Evolutionary conservation across 2,113 vertebrate genomes (phyloP).

Genomic region (Neodon shergylaensis): DNA sequence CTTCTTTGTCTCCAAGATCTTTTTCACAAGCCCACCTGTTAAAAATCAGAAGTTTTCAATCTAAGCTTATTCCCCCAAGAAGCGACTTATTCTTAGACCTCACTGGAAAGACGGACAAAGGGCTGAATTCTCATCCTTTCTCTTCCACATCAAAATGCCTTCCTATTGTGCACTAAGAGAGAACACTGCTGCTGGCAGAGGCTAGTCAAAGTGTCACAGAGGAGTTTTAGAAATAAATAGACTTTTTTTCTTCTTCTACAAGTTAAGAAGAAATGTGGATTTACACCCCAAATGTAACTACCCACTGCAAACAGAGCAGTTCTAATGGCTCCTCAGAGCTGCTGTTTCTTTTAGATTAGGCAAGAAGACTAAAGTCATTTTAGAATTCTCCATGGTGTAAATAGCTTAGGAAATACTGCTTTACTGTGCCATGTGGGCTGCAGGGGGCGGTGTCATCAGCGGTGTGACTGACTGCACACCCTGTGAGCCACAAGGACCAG

Average conservation of each 20-base stretch:
- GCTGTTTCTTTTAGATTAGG: not conserved
- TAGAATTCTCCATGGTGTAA: not conserved
- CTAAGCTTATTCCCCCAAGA: not conserved
- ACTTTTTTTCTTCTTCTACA: not conserved
- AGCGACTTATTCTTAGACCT: not conserved
- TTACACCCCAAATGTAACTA: not conserved
- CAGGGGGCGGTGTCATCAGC: not conserved
- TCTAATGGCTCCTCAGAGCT: not conserved
- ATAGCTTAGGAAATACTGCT: not conserved
- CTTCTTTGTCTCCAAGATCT: conserved; percentile 96
- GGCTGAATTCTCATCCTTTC: not conserved
- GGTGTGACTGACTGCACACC: too few relatives aligned
- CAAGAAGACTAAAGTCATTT: not conserved
- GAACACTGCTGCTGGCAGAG: not conserved
- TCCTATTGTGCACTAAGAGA: too few relatives aligned
- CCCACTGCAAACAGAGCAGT: not conserved
- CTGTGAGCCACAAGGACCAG: not conserved
- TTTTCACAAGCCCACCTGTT: conserved; percentile 96
- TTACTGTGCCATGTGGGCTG: not conserved
- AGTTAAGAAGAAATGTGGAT: not conserved
- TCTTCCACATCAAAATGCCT: not conserved
- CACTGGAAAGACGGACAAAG: not conserved
- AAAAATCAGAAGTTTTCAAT: conserved; percentile 27
- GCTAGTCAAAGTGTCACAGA: not conserved
- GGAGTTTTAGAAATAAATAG: conserved; percentile 24